Conservation (phyloP, 2,113 vertebrate species). For the Hiodon tergisus region DNA sequence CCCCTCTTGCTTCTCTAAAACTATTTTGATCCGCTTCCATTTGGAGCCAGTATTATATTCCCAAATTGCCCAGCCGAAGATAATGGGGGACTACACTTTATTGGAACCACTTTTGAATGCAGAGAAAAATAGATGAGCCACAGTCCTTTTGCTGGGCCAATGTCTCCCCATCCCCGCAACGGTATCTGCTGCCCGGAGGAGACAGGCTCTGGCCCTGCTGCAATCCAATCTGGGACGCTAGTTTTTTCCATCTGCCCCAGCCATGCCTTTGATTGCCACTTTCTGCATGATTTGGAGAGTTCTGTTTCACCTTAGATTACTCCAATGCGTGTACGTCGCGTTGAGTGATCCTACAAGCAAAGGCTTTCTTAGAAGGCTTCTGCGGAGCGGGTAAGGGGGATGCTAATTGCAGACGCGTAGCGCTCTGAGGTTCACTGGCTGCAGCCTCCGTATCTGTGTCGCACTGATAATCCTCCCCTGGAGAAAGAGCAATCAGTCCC, state of each 20-base stretch:
- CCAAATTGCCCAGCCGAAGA: conserved; percentile 58
- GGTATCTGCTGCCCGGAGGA: no score
- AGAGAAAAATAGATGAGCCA: conserved; percentile 51
- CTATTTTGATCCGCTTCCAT: conserved; percentile 57
- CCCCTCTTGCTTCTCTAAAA: conserved; percentile 33
- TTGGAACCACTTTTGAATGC: conserved; percentile 32
- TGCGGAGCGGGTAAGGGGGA: conserved; percentile 32
- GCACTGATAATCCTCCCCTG: conserved; percentile 55
- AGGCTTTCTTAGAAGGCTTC: neutral
- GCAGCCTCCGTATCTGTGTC: conserved; percentile 45
- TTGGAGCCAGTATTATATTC: conserved; percentile 57
- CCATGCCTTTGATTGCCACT: neutral
- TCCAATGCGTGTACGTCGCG: no score
- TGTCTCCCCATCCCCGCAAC: neutral
- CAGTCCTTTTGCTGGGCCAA: neutral
- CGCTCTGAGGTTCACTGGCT: conserved; percentile 3
- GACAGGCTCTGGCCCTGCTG: neutral
- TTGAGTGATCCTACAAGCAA: neutral
- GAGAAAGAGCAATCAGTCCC: conserved; percentile 56
- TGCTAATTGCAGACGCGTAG: conserved; percentile 55
- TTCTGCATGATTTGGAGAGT: neutral
- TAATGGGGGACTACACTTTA: conserved; percentile 58
- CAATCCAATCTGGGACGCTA: neutral
- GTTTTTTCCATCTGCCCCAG: neutral
- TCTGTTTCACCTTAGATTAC: neutral